Base-by-base conservation (phyloP, 2,113 vertebrate genomes). In the Hystrix cristata region DNA sequence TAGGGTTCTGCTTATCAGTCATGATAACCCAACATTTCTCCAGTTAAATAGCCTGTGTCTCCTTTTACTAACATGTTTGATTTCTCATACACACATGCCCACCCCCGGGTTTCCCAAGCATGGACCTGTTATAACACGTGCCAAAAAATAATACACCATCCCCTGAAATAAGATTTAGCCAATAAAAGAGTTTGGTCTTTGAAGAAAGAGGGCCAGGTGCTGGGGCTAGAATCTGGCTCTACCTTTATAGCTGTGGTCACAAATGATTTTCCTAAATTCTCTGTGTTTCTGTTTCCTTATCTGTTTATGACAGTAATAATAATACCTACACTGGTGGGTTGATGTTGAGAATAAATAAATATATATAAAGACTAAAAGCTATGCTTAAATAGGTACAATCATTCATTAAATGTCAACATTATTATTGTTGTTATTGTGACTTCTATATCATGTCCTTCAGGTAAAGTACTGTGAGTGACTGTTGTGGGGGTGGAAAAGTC, bases 31-130 rank as follows among this genome's bases (percentile, higher is more conserved):
- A 60, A 11, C 25, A 90, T 81, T 94, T 94, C 60, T 64, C 38
- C 62, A 84, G 18, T 90, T 94, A 79, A 29, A 88, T 69, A 92
- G 59, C 12, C 69, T 51, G 34, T 90, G 83, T 87, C 57, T 81
- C 27, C 64, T 90, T 96, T 91, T 53, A 92, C 95, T 91, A 92
- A 84, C 29, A 59, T 81, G 11, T 87, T 64, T 94, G 76, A 87
- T 64, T 95, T 88, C 8, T 53, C 53, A 7, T 34, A 74, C 1
- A 65, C 1, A 25, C 19, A 16, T 19, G 23, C 0, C 11, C 21
- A 12, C 10, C 5, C n/a, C 38, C 48, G 13, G 15, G 31, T 34
- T 90, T 79, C 19, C 87, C 71, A 6, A 78, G 27, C 81, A 14
- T 79, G 13, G 74, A 64, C 51, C 43, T 87, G 48, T 80, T 90